These are phyloP conservation scores for Calameuta idolon DNA, from an alignment of 2,888 invertebrate genomes.

Conservation along the genomic window DNA sequence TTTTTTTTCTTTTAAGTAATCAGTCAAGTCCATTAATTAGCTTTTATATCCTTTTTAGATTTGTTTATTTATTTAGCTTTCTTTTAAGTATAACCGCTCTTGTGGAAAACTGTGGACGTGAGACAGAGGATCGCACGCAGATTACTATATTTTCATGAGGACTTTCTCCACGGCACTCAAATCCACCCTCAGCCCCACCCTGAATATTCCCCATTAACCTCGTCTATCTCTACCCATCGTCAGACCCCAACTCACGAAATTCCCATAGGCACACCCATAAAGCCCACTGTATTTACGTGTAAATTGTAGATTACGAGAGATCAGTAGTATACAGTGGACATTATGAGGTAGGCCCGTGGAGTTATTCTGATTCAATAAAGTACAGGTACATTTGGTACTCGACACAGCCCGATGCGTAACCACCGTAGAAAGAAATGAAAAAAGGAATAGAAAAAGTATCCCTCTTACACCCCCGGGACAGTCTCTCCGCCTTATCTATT, in stretches of 20 bases:
- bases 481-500: background rate
- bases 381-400: constrained; percentile 47
- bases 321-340: constrained; percentile 45
- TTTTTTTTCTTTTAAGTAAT: constrained; percentile 46
- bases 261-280: constrained; percentile 21
- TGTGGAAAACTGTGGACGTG: constrained; percentile 33
- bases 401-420: background rate
- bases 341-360: constrained; percentile 29
- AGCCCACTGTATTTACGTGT: constrained; percentile 39
- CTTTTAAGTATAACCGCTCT: constrained; percentile 49
- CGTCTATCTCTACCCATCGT: background rate
- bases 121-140: constrained; percentile 6
- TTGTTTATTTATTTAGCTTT: constrained; percentile 35
- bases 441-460: background rate
- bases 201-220: background rate
- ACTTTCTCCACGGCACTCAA: background rate
- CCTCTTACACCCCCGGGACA: background rate
- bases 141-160: background rate
- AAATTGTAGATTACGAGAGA: constrained; percentile 41
- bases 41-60: constrained; percentile 37
- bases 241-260: background rate
- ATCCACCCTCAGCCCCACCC: background rate
- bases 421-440: background rate
- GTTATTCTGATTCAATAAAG: constrained; percentile 44
- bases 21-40: constrained; percentile 54